These are phyloP conservation scores for Lepilemur ruficaudatus DNA, from an alignment of 2,797 vertebrate genomes.

Conservation along the genomic window DNA sequence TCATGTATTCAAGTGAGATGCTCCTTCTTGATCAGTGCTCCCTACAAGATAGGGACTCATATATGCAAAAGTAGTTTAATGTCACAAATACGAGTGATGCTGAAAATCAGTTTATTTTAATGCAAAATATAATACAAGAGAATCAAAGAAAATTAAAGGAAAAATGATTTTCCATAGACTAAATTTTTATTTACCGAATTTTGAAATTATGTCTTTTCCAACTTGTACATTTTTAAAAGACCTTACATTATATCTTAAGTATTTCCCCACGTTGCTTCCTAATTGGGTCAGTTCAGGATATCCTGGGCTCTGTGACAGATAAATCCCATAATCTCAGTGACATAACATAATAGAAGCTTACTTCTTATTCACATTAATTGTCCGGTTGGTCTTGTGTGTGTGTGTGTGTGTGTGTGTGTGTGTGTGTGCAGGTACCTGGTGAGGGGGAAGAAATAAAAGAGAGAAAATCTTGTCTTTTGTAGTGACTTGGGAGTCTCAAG, in stretches of 20 bases:
- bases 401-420: not conserved
- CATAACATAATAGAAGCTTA: not conserved
- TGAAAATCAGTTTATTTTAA: not conserved
- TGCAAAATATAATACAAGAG: not conserved
- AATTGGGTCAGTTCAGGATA: not conserved
- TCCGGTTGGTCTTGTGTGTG: accelerated
- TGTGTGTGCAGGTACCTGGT: not conserved
- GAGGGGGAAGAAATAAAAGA: not conserved
- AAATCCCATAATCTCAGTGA: not conserved
- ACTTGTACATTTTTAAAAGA: not conserved
- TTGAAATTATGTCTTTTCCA: not conserved
- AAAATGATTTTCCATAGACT: not conserved
- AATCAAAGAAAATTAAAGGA: not conserved
- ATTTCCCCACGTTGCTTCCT: not conserved
- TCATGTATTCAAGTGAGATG: not conserved
- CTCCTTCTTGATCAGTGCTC: not conserved
- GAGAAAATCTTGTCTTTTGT: not conserved
- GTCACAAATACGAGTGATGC: not conserved
- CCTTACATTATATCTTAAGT: not conserved
- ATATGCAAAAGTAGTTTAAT: not conserved
- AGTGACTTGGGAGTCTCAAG: not conserved
- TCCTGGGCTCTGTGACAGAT: not conserved
- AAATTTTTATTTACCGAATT: not conserved
- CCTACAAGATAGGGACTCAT: not conserved
- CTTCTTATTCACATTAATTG: not conserved